Evolutionary conservation across 30 jellyfish, hydroid and myxozoan genomes (phyloP).

Genomic region (Aurelia sp.): DNA sequence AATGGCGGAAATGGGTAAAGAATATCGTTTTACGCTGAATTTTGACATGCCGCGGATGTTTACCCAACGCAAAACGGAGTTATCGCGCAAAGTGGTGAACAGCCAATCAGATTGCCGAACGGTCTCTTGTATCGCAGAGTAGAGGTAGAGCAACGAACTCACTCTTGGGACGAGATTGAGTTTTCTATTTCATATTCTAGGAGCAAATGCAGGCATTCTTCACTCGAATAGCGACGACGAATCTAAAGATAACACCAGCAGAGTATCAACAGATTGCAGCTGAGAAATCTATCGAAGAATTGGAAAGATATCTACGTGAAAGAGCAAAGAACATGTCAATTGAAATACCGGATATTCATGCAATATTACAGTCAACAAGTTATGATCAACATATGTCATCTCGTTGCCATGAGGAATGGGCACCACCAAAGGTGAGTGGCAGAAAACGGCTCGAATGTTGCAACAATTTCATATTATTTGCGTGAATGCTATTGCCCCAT

Average conservation of each 20-base stretch:
- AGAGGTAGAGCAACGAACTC: too few species aligned
- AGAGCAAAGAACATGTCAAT: conserved; percentile 15
- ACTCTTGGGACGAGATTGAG: too few species aligned
- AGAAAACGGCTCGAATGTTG: too few species aligned
- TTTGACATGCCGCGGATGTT: too few species aligned
- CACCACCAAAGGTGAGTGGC: conserved; percentile 43
- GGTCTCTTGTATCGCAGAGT: too few species aligned
- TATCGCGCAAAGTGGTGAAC: too few species aligned
- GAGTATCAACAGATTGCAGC: conserved; percentile 23
- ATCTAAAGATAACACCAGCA: conserved; percentile 20
- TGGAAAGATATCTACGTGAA: conserved; percentile 13
- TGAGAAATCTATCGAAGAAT: not conserved
- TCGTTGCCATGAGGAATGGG: conserved; percentile 32
- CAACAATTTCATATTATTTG: not conserved
- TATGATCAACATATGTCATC: conserved; percentile 42
- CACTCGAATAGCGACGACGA: conserved; percentile 35
- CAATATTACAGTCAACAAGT: conserved; percentile 27
- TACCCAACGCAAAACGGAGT: too few species aligned
- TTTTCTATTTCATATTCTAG: not conserved
- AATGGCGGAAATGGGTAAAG: too few species aligned
- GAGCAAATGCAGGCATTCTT: conserved; percentile 40
- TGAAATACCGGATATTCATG: conserved; percentile 19
- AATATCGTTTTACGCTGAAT: too few species aligned
- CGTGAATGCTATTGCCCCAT: not conserved
- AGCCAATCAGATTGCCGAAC: too few species aligned